These are phyloP conservation scores for Plagiodera versicolora DNA, from an alignment of 2,888 invertebrate genomes.

Conservation along the genomic window DNA sequence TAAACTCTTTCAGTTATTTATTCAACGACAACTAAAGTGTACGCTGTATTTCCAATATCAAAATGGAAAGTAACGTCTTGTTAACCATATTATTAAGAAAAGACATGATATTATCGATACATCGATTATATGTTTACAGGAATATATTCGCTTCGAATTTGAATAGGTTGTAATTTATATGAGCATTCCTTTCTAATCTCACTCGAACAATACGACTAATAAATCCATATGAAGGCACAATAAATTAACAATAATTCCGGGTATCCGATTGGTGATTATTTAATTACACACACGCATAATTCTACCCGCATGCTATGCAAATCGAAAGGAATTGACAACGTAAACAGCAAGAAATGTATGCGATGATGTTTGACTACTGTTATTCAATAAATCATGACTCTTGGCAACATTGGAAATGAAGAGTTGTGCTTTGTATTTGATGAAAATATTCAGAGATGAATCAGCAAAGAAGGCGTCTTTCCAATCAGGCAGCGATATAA, in stretches of 20 bases:
- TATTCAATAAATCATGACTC: background rate
- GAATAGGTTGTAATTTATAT: constrained; percentile 11
- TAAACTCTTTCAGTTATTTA: no score
- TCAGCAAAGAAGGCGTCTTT: no score
- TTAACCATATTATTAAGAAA: no score
- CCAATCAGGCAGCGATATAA: no score
- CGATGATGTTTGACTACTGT: background rate
- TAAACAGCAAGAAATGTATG: constrained; percentile 4
- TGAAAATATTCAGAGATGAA: no score
- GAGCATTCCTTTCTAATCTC: background rate
- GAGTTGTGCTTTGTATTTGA: no score
- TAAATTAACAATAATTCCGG: constrained; percentile 30
- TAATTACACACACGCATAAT: constrained; percentile 34
- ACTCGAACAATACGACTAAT: constrained; percentile 12
- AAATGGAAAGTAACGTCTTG: no score
- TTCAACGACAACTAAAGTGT: no score
- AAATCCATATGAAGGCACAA: constrained; percentile 25
- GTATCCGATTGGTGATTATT: constrained; percentile 32
- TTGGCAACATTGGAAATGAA: background rate
- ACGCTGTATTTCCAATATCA: no score
- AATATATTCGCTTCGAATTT: background rate
- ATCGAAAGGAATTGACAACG: constrained; percentile 7
- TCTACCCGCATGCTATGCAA: constrained; percentile 32
- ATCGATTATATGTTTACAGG: background rate
- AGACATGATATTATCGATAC: background rate